A percentile compares a stretch with the other conserved stretches of the same genome.
Conservation (phyloP, 2,113 vertebrate species). For the Ictidomys tridecemlineatus region DNA sequence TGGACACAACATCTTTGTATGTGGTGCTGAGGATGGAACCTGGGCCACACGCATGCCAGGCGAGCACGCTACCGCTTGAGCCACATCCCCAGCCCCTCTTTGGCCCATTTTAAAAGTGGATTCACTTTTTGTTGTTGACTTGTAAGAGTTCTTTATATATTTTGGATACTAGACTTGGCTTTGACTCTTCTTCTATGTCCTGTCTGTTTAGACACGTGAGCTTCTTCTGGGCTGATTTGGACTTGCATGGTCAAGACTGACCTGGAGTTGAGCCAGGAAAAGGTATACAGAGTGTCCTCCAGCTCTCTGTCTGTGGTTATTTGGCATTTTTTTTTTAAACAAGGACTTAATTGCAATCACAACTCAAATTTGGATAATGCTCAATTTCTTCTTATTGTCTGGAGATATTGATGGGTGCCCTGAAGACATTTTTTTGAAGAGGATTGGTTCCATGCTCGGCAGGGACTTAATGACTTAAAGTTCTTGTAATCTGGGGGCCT, state of each 20-base stretch:
- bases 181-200: not conserved
- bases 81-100: too few species aligned
- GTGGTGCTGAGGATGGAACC: too few species aligned
- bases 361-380: not conserved
- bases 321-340: not conserved
- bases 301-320: not conserved
- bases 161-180: not conserved
- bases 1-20: too few species aligned
- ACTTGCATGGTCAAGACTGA: not conserved
- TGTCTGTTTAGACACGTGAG: not conserved
- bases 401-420: not conserved
- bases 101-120: not conserved
- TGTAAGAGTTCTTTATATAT: not conserved
- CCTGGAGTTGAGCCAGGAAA: not conserved
- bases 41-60: too few species aligned
- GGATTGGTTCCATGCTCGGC: not conserved
- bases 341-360: not conserved
- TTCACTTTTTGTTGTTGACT: not conserved
- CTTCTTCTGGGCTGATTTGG: not conserved
- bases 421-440: not conserved
- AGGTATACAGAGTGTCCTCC: not conserved
- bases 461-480: not conserved
- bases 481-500: not conserved
- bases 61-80: too few species aligned
- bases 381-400: not conserved